Evolutionary conservation across 2,888 invertebrate species (phyloP).

Genomic region (Lasioglossum zephyrum): DNA sequence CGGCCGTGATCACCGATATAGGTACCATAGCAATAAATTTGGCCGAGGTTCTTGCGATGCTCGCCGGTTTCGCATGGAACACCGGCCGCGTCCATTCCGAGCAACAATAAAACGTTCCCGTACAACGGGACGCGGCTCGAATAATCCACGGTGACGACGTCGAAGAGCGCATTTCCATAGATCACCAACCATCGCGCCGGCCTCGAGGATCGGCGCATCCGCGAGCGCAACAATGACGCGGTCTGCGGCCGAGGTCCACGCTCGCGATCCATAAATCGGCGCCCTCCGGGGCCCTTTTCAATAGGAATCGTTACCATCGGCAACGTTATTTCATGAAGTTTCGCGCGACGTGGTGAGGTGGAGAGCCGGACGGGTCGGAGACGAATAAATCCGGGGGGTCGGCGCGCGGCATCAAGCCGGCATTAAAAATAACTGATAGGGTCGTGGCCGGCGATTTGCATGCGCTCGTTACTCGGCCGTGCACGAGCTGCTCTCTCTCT

Average conservation of each 20-base stretch:
- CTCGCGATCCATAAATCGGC: constrained; percentile 59
- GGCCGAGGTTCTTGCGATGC: constrained; percentile 1
- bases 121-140: constrained; percentile 19
- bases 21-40: neutral
- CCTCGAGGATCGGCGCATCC: constrained; percentile 3
- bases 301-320: constrained; percentile 64
- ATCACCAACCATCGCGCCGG: constrained; percentile 36
- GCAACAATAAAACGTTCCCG: constrained; percentile 31
- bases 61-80: constrained; percentile 4
- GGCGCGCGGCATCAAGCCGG: constrained; percentile 60
- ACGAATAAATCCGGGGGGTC: constrained; percentile 62
- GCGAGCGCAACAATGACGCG: constrained; percentile 44
- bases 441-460: constrained; percentile 69
- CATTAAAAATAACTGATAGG: constrained; percentile 73
- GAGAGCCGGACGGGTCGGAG: constrained; percentile 35
- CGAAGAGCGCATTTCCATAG: constrained; percentile 47
- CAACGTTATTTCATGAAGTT: constrained; percentile 66
- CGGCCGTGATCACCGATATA: neutral
- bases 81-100: neutral
- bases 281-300: constrained; percentile 42
- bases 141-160: constrained; percentile 51
- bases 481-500: neutral
- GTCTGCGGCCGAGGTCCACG: neutral
- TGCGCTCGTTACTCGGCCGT: constrained; percentile 66
- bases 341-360: constrained; percentile 35